A percentile compares a stretch with the other conserved stretches of the same genome.
Conservation (phyloP, 2,797 vertebrate genomes). For the Silurus lanzhouensis region DNA sequence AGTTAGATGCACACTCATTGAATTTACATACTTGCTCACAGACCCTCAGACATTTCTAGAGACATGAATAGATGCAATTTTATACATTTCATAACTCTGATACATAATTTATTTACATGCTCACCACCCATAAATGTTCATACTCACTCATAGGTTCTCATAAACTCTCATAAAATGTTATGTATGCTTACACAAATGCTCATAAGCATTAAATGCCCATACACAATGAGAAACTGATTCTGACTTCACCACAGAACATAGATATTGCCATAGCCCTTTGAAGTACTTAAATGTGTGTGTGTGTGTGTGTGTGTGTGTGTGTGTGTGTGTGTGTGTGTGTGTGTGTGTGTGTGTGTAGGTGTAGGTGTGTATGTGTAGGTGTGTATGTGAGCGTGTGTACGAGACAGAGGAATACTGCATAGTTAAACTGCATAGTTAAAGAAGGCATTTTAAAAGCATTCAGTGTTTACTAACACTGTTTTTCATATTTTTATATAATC, state of each 20-base stretch:
- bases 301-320: constrained; percentile 43
- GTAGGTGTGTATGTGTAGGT: constrained; percentile 1
- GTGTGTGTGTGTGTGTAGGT: constrained; percentile 14
- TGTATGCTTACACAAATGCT: neutral
- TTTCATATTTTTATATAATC: constrained; percentile 33
- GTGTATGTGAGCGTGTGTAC: constrained; percentile 34
- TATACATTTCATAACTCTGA: neutral
- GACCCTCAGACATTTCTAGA: neutral
- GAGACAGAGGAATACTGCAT: constrained; percentile 34
- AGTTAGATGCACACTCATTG: neutral
- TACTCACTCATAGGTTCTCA: neutral
- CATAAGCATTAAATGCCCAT: neutral
- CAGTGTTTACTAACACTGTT: constrained; percentile 57
- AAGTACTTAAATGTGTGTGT: neutral
- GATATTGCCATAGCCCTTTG: neutral
- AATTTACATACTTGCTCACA: neutral
- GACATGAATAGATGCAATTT: neutral
- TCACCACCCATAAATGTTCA: neutral
- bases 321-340: constrained; percentile 34
- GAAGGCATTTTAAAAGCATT: constrained; percentile 61
- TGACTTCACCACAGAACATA: neutral
- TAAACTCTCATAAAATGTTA: neutral
- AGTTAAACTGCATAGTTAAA: constrained; percentile 56
- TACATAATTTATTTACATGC: neutral
- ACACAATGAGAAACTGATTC: neutral